These are phyloP conservation scores for Eristalis intricaria DNA, from an alignment of 2,888 invertebrate genomes.

Conservation along the genomic window DNA sequence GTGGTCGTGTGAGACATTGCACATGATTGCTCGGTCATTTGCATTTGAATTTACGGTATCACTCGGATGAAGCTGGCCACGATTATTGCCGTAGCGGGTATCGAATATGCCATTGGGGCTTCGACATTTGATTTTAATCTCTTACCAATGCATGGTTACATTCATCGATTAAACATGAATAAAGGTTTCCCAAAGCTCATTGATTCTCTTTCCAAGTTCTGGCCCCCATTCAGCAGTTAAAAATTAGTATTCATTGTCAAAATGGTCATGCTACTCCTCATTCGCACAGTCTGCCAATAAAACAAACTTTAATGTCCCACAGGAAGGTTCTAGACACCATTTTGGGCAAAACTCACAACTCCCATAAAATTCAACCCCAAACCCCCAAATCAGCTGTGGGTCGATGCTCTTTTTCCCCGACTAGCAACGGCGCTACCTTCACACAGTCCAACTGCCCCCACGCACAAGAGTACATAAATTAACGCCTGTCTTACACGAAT, in stretches of 20 bases:
- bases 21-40: not conserved
- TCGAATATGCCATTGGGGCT: too few relatives aligned
- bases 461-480: slow-evolving; percentile 22
- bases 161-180: too few relatives aligned
- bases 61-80: too few relatives aligned
- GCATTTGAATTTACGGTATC: not conserved
- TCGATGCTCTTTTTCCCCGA: not conserved
- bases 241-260: not conserved
- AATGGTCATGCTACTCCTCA: not conserved
- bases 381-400: not conserved
- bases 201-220: not conserved
- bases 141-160: too few relatives aligned
- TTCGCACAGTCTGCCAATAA: not conserved
- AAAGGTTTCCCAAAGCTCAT: too few relatives aligned
- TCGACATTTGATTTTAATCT: too few relatives aligned
- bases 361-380: not conserved
- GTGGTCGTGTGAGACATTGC: not conserved
- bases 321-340: not conserved
- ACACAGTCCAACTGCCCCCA: not conserved
- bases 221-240: not conserved
- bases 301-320: not conserved
- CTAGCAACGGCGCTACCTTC: not conserved
- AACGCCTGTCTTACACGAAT: slow-evolving; percentile 39
- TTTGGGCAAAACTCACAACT: not conserved
- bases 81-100: too few relatives aligned